Evolutionary conservation across 37 sponge, comb jelly and placozoan species (phyloP).

Genomic region (Eunapius fragilis): DNA sequence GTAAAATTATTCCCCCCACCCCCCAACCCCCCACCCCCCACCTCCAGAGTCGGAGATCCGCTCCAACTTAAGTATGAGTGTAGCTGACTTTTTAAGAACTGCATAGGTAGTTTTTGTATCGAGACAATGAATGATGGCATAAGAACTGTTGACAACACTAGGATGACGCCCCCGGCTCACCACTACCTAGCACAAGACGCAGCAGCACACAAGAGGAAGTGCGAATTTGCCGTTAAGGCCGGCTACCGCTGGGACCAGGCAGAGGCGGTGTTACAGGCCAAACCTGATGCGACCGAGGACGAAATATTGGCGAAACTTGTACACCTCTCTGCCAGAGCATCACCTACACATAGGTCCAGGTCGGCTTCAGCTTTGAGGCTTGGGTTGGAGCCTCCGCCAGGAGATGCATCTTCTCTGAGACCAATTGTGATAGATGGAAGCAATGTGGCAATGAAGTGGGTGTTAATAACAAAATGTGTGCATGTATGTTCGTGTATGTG

Average conservation of each 20-base stretch:
- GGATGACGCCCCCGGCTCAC: neutral
- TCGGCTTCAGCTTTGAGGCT: neutral
- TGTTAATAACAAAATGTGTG: neutral
- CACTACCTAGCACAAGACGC: neutral
- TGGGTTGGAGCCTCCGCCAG: neutral
- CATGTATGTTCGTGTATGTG: slow-evolving; percentile 4
- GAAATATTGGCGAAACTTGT: slow-evolving; percentile 50
- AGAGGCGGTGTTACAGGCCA: slow-evolving; percentile 45
- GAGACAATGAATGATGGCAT: neutral
- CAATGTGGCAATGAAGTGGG: slow-evolving; percentile 94
- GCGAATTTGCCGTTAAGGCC: slow-evolving; percentile 26
- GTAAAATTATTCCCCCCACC: neutral
- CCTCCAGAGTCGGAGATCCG: neutral
- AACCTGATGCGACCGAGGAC: slow-evolving; percentile 41
- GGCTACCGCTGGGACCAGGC: slow-evolving; percentile 44
- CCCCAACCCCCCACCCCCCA: neutral
- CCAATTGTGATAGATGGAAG: slow-evolving; percentile 92
- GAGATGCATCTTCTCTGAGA: slow-evolving; percentile 40
- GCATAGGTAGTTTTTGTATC: neutral
- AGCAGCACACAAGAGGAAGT: neutral
- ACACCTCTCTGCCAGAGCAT: neutral
- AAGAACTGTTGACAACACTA: neutral
- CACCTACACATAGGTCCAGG: neutral
- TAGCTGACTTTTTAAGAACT: neutral
- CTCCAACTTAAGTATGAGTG: neutral